Conservation (phyloP, 2,888 invertebrate species). For the Dermolepida albohirtum region DNA sequence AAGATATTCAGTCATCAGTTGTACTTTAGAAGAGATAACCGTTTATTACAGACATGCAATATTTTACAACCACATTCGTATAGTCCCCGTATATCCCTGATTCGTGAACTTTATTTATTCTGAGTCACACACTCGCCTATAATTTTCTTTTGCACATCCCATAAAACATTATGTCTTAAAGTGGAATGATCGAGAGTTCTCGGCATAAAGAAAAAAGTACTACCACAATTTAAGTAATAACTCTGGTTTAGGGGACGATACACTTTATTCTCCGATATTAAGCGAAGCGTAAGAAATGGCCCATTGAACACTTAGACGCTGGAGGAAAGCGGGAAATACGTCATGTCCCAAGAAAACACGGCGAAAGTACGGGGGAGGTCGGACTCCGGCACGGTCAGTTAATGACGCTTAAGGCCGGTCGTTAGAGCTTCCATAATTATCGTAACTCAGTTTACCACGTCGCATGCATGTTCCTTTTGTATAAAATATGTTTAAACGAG, state of each 20-base stretch:
- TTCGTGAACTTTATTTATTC: neutral
- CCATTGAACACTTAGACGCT: slow-evolving; percentile 61
- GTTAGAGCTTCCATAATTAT: slow-evolving; percentile 1
- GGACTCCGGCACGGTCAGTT: too few species aligned
- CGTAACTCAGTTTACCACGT: slow-evolving; percentile 19
- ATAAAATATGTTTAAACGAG: neutral
- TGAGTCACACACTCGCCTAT: slow-evolving; percentile 17
- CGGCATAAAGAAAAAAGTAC: slow-evolving; percentile 16
- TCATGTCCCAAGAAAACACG: slow-evolving; percentile 9
- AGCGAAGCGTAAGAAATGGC: slow-evolving; percentile 63
- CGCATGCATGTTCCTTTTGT: slow-evolving; percentile 1
- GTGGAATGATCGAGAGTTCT: slow-evolving; percentile 5
- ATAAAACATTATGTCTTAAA: slow-evolving; percentile 1
- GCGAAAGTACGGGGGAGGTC: too few species aligned
- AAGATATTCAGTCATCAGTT: too few species aligned
- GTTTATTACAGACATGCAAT: too few species aligned
- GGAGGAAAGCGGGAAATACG: slow-evolving; percentile 11
- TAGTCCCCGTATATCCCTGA: too few species aligned
- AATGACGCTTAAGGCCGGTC: too few species aligned
- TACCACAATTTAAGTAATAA: slow-evolving; percentile 43
- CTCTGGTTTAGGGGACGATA: slow-evolving; percentile 44
- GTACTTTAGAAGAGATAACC: too few species aligned
- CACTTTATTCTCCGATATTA: slow-evolving; percentile 57
- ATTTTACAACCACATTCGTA: too few species aligned
- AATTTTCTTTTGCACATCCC: slow-evolving; percentile 3